Evolutionary conservation across 2,113 vertebrate genomes (phyloP).

Genomic region (Syngnathus scovelli): DNA sequence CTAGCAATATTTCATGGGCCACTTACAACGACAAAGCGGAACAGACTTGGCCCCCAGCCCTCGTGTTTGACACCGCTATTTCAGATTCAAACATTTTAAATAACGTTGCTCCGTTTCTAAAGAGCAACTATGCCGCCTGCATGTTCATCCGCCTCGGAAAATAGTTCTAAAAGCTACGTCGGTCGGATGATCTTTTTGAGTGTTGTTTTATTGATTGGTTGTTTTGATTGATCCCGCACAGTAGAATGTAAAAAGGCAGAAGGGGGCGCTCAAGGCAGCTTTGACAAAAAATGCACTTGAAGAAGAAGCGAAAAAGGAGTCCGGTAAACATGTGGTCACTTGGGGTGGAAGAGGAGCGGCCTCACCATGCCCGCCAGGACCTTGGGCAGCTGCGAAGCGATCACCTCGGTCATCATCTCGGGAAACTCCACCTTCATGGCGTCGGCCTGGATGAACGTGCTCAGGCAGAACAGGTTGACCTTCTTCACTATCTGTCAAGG

Average conservation of each 20-base stretch:
- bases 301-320: not conserved
- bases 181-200: not conserved
- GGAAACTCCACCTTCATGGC: slow-evolving; percentile 93
- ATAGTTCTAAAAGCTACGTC: not conserved
- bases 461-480: slow-evolving; percentile 93
- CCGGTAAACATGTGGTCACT: slow-evolving; percentile 61
- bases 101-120: not conserved
- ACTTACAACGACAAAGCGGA: not conserved
- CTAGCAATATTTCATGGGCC: not conserved
- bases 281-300: not conserved
- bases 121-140: no score
- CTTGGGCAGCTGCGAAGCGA: slow-evolving; percentile 92
- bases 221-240: not conserved
- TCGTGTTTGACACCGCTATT: not conserved
- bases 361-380: slow-evolving; percentile 98
- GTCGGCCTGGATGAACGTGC: slow-evolving; percentile 94
- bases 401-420: slow-evolving; percentile 99
- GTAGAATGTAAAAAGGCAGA: not conserved
- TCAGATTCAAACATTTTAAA: not conserved
- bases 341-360: slow-evolving; percentile 92
- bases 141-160: not conserved
- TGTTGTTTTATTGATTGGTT: not conserved
- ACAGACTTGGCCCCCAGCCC: not conserved
- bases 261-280: not conserved
- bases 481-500: slow-evolving; percentile 87